These are phyloP conservation scores for Steinernema khuongi DNA, from an alignment of 1,140 invertebrate species.

Conservation along the genomic window DNA sequence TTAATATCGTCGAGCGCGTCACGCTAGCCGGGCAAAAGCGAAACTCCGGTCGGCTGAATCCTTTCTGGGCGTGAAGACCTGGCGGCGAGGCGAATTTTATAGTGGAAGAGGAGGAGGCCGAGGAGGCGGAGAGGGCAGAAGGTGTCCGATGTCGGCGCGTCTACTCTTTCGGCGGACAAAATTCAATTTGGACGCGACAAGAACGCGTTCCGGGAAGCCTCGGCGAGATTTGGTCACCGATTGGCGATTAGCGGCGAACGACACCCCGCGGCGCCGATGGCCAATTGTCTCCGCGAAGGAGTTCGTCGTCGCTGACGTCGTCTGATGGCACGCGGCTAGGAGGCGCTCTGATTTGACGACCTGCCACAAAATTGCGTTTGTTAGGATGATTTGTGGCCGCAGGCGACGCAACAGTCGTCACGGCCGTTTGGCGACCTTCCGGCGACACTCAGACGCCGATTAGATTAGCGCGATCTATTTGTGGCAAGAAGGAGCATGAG, in stretches of 20 bases:
- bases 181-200: background rate
- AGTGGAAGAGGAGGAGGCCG: background rate
- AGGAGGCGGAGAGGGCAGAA: background rate
- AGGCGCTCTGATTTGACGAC: too few relatives aligned
- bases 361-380: too few relatives aligned
- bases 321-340: background rate
- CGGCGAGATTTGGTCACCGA: background rate
- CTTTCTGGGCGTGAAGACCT: background rate
- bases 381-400: too few relatives aligned
- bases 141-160: background rate
- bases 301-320: background rate
- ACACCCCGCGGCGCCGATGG: background rate
- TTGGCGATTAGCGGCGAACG: constrained; percentile 7
- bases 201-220: background rate
- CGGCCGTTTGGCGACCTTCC: too few relatives aligned
- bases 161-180: background rate
- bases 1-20: background rate
- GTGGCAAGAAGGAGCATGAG: too few relatives aligned
- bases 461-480: too few relatives aligned
- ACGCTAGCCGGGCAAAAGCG: background rate
- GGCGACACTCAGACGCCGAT: too few relatives aligned
- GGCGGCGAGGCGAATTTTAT: background rate
- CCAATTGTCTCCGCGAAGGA: background rate
- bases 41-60: background rate
- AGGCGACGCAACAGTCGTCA: too few relatives aligned